Evolutionary conservation across 2,888 invertebrate species (phyloP), one percentile per base, ranked within the genome.

Genomic region (Bruchidius siliquastri): DNA sequence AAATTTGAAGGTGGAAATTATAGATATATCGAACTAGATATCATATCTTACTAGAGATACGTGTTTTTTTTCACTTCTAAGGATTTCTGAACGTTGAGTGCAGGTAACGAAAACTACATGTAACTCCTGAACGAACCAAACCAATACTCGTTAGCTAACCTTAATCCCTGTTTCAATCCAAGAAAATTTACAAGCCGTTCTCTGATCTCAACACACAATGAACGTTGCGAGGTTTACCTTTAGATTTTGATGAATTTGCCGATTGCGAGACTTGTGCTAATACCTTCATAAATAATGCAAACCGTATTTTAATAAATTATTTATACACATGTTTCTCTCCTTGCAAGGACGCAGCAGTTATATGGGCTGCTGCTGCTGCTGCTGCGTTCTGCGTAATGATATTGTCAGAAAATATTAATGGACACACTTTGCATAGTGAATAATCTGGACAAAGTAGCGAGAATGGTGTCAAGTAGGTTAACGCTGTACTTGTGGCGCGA

Each of bases 201-300:
- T 49, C 49, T 13, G 6, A 13, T 49, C 8, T 13, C 49, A 49
- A 49, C 49, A 49, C 49, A 49, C 26, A 49, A 49, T 49, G 49
- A 49, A 1, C 49, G 18, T 49, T 4, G 49, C 49, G 13, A 49
- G 49, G 49, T 49, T 18, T 18, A 13, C 6, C 49, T 49, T 49
- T 49, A 1, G 49, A 18, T 3, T 49, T 49, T 49, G 49, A 49
- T 49, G 49, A 13, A 49, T 49, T 49, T 13, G 18, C 49, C 49
- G 26, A 49, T 49, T 49, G 49, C 49, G 49, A 49, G 3, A 49
- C 49, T 49, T 49, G 67, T 67, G 22, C 71, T 32, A 71, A 71
- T 71, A 71, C 71, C 71, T 22, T 71, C 71, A 67, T 67, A 71
- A 67, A 49, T 49, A 71, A 71, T 49, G 49, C 26, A 21, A 71